Evolutionary conservation across 2,797 vertebrate species (phyloP).

Genomic region (Nothura maculosa): DNA sequence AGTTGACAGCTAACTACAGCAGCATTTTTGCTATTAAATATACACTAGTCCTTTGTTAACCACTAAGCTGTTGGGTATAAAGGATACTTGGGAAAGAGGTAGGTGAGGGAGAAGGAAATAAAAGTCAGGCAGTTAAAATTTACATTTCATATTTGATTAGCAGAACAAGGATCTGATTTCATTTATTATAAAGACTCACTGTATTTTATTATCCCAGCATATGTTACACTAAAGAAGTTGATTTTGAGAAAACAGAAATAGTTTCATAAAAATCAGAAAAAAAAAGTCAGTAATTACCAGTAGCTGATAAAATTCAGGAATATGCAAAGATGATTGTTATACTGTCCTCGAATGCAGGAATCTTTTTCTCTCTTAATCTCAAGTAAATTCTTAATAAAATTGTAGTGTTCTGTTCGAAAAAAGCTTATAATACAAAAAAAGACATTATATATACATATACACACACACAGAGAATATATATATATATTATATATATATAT

Average conservation of each 20-base stretch:
- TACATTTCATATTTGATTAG: background rate
- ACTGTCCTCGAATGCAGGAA: conserved; percentile 43
- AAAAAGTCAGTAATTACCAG: conserved; percentile 74
- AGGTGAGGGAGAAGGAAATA: background rate
- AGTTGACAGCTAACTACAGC: background rate
- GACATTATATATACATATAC: conserved; percentile 74
- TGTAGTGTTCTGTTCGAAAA: conserved; percentile 44
- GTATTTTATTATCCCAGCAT: conserved; percentile 81
- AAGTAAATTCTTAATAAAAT: conserved; percentile 60
- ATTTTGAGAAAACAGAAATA: conserved; percentile 72
- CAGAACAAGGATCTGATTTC: conserved; percentile 24
- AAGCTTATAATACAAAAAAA: conserved; percentile 79
- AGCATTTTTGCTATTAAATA: background rate
- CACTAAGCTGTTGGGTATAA: background rate
- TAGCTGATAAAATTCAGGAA: conserved; percentile 83
- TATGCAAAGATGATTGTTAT: conserved; percentile 62
- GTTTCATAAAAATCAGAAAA: conserved; percentile 67
- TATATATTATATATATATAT: conserved; percentile 73
- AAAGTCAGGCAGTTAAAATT: background rate
- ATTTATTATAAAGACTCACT: conserved; percentile 14
- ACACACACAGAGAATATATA: background rate
- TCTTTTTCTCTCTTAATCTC: conserved; percentile 42
- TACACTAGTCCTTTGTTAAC: background rate
- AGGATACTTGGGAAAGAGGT: background rate
- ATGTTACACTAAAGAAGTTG: conserved; percentile 77